These are phyloP conservation scores for Elanoides forficatus DNA, from an alignment of 2,113 vertebrate species.

Conservation along the genomic window DNA sequence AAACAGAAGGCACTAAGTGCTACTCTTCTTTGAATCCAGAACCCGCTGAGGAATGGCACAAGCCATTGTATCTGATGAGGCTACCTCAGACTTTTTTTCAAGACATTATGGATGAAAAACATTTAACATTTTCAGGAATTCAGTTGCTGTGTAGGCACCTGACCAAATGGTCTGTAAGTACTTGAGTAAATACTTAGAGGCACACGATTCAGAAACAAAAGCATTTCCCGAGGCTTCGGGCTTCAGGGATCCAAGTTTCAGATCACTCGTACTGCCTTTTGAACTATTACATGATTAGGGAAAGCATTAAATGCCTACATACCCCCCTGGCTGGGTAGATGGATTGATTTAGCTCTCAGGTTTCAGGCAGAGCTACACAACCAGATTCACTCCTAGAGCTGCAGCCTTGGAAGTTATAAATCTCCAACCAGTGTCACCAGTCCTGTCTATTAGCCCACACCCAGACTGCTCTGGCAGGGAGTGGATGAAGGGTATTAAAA, in stretches of 20 bases:
- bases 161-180: background rate
- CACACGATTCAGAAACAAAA: background rate
- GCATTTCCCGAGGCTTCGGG: background rate
- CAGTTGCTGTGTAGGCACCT: background rate
- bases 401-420: background rate
- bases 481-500: background rate
- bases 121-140: background rate
- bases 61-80: background rate
- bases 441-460: background rate
- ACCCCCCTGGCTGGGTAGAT: background rate
- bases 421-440: background rate
- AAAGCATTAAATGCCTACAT: background rate
- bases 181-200: background rate
- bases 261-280: background rate
- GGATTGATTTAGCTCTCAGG: background rate
- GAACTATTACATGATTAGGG: background rate
- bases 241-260: background rate
- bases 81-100: background rate
- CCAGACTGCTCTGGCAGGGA: background rate
- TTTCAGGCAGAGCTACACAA: background rate
- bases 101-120: background rate
- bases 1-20: background rate
- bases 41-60: background rate
- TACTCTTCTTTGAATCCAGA: background rate
- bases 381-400: background rate